These are phyloP conservation scores for Pavo muticus DNA, from an alignment of 2,113 vertebrate species.

Conservation along the genomic window DNA sequence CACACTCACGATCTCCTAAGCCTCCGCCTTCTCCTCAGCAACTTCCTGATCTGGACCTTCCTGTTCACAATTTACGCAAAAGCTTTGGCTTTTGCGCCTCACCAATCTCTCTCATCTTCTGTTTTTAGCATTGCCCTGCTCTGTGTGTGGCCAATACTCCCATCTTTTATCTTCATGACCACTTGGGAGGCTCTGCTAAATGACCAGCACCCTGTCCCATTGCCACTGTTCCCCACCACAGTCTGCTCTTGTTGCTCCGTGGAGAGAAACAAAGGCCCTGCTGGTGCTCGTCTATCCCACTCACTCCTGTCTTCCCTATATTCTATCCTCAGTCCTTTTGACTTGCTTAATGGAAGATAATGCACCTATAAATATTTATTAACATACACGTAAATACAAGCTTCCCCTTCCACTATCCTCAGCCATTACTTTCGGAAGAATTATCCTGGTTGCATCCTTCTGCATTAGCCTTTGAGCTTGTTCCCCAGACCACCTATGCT, in stretches of 20 bases:
- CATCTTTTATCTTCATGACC: neutral
- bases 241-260: neutral
- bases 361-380: neutral
- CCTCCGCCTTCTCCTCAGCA: neutral
- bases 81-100: neutral
- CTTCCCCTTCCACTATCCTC: neutral
- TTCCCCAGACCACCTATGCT: neutral
- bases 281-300: neutral
- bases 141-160: neutral
- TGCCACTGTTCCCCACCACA: neutral
- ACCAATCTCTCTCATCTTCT: neutral
- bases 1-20: rapidly evolving
- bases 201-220: rapidly evolving
- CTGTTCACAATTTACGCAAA: neutral
- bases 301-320: neutral
- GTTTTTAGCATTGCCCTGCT: neutral
- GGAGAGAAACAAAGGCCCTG: neutral
- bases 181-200: neutral
- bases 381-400: neutral
- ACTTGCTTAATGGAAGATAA: neutral
- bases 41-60: neutral
- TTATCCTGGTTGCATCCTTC: neutral
- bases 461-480: neutral
- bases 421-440: neutral
- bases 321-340: neutral